Conservation (phyloP, 2,797 vertebrate genomes). For the Fratercula arctica region DNA sequence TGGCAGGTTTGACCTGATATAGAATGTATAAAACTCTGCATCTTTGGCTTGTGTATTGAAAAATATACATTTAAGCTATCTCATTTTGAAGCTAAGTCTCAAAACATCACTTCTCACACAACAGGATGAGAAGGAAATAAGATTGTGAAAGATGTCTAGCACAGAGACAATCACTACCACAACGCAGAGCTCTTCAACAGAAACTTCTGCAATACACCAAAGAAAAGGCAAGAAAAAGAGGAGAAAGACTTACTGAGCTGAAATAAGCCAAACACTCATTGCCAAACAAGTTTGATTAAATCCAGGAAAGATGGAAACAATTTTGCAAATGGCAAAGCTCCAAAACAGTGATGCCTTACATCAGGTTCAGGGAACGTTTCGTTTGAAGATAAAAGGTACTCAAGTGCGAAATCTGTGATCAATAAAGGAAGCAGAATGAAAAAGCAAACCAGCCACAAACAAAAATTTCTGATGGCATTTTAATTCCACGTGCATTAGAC, state of each 20-base stretch:
- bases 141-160: background rate
- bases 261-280: background rate
- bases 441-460: slow-evolving; percentile 28
- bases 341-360: slow-evolving; percentile 22
- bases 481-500: background rate
- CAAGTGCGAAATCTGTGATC: slow-evolving; percentile 32
- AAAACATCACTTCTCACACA: background rate
- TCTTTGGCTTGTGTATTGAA: background rate
- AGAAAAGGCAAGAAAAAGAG: background rate
- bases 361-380: slow-evolving; percentile 1
- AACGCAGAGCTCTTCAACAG: background rate
- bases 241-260: background rate
- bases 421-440: slow-evolving; percentile 17
- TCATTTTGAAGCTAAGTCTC: background rate
- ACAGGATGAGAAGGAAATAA: background rate
- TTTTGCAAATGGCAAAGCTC: slow-evolving; percentile 23
- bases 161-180: background rate
- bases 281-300: background rate
- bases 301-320: slow-evolving; percentile 32
- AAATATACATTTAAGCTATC: background rate
- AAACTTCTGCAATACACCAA: background rate
- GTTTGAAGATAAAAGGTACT: slow-evolving; percentile 35
- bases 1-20: background rate
- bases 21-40: background rate
- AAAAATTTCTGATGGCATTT: slow-evolving; percentile 1